Evolutionary conservation across 2,888 invertebrate genomes (phyloP), one percentile per base, ranked within the genome.

Genomic region (Eupithecia pulchellata): DNA sequence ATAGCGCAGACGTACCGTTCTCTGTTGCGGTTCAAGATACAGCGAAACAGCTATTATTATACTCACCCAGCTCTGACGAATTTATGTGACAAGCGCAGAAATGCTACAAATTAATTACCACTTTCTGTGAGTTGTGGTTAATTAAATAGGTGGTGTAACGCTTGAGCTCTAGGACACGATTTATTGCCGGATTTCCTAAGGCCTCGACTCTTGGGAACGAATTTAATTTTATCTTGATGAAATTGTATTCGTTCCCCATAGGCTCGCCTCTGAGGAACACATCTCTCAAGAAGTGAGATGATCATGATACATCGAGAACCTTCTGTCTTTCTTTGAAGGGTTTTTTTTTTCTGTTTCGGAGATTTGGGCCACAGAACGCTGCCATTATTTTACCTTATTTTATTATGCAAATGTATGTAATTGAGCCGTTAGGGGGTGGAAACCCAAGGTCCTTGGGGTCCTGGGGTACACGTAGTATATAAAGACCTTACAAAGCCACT

Each of bases 51-150:
- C 68, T 68, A 68, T 72, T 68, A 55, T 71, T 32, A 62, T 68
- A 68, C 47, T 62, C 63, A 64, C 70, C 72, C 80, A 86, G 86
- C 86, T 87, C 87, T 89, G 90, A 90, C 87, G 87, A 91, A 91
- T 91, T 90, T 91, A 91, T 91, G 90, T 89, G 91, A 90, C 91
- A 90, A 82, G 84, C 85, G 81, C 82, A 84, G 86, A 87, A 88
- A 85, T 86, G 87, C 89, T 85, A 86, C 86, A 87, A 82, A 87
- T 90, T 91, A 91, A 92, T 91, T 90, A 91, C 88, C 76, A 75
- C 80, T 84, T 83, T 84, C 83, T 84, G 20, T 61, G 84, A 83
- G 84, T 77, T 83, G 85, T 79, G 89, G 87, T 86, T 89, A 90
- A 89, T 90, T 90, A 87, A 85, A 81, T 84, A 85, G 83, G 87